A percentile compares a stretch with the other conserved stretches of the same genome.
Conservation (phyloP, 2,113 vertebrate genomes). For the Uria aalge region DNA sequence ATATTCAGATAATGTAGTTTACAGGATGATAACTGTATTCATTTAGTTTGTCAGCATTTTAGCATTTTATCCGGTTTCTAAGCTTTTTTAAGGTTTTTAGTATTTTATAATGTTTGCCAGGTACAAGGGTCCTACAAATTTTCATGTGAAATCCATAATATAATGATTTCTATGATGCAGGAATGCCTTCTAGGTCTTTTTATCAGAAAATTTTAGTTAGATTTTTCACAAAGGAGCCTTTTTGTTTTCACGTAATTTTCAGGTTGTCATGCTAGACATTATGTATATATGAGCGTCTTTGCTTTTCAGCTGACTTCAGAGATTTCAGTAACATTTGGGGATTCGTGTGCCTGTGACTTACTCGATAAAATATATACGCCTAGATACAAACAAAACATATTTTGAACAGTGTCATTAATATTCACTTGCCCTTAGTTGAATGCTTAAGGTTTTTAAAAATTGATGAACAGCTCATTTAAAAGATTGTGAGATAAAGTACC, state of each 20-base stretch:
- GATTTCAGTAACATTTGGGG: constrained; percentile 64
- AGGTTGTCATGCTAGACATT: constrained; percentile 55
- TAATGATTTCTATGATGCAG: constrained; percentile 54
- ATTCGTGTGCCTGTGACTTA: constrained; percentile 30
- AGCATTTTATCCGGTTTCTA: constrained; percentile 54
- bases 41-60: constrained; percentile 49
- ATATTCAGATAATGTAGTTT: constrained; percentile 52
- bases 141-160: constrained; percentile 64
- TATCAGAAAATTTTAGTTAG: constrained; percentile 45
- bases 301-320: constrained; percentile 72
- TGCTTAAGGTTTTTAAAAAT: constrained; percentile 53
- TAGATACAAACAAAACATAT: constrained; percentile 22
- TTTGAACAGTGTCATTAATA: constrained; percentile 22
- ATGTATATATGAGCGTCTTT: constrained; percentile 54
- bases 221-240: constrained; percentile 51
- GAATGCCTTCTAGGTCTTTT: constrained; percentile 44
- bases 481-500: not conserved
- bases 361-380: constrained; percentile 57
- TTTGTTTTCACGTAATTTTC: constrained; percentile 58
- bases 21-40: not conserved
- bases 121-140: constrained; percentile 12
- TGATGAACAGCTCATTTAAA: constrained; percentile 17
- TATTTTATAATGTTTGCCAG: constrained; percentile 17
- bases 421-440: constrained; percentile 18
- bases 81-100: constrained; percentile 28